These are phyloP conservation scores for Callipepla californica DNA, from an alignment of 2,113 vertebrate species.

Conservation along the genomic window DNA sequence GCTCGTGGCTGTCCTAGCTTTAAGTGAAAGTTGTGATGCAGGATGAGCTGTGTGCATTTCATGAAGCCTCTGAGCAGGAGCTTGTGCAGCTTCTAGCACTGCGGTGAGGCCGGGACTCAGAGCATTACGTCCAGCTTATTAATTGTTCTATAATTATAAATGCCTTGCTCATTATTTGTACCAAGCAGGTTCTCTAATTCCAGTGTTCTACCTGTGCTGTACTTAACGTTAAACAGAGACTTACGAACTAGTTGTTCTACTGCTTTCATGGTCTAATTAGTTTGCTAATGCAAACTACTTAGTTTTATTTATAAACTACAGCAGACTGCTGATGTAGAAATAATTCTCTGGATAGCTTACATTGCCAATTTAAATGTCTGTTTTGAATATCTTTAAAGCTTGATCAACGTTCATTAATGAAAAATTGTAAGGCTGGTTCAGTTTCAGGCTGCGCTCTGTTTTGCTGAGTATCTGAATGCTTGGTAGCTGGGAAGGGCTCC, in stretches of 20 bases:
- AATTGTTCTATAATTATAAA: conserved; percentile 1
- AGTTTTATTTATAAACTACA: conserved; percentile 57
- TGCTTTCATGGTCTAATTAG: conserved; percentile 41
- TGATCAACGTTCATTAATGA: neutral
- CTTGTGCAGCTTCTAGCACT: neutral
- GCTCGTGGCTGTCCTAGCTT: neutral
- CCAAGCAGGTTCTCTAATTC: neutral
- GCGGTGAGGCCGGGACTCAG: neutral
- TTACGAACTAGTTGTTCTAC: neutral
- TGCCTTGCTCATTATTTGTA: neutral
- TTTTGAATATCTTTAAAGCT: neutral
- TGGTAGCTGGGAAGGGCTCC: neutral
- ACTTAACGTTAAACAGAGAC: neutral
- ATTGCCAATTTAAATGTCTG: neutral
- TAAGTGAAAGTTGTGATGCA: neutral
- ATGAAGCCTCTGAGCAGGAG: neutral
- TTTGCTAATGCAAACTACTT: conserved; percentile 17
- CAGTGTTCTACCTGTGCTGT: neutral
- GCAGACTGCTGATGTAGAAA: conserved; percentile 8
- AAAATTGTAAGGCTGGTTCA: neutral
- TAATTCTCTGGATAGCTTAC: conserved; percentile 9
- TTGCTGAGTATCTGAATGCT: neutral
- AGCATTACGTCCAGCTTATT: neutral
- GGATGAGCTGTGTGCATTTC: neutral
- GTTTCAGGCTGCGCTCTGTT: neutral